Base-by-base conservation (phyloP, 2,797 vertebrate genomes). In the Acanthurus leucopareius region DNA sequence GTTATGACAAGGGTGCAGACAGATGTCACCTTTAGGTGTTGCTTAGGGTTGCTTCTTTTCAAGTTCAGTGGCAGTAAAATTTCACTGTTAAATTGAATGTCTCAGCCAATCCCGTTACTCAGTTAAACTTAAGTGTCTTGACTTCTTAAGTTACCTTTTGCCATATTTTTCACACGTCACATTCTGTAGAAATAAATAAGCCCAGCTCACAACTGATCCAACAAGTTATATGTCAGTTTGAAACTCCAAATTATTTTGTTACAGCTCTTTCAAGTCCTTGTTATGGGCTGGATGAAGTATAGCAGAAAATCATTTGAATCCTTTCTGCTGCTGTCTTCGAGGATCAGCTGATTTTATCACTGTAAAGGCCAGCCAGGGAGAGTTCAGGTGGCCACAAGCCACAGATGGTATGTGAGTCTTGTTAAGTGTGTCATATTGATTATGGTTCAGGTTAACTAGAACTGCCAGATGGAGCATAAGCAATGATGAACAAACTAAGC, bases 381-480 rank as follows among this genome's bases (percentile, higher is more conserved):
- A 73, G 73, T 70, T 72, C 73, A 77, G 59, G 35, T 38, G 35
- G 35, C 65, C 73, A 52, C 69, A 62, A 75, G 73, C 47, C 60
- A 77, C 80, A 91, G 79, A 78, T 85, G 84, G 64, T 70, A 45
- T 63, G 67, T 59, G 60, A 78, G 77, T 85, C 62, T 73, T 77
- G 74, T 90, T 88, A 73, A 83, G 79, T 6, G 14, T 52, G 45
- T 45, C 38, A n/a, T 53, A 87, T 85, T 81, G 84, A 89, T 90
- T 73, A 60, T 75, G 49, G 65, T 62, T 84, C 49, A 64, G 67
- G 58, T 75, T 72, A 56, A 69, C 65, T 68, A 40, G 62, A 35
- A 77, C 75, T 72, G 77, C 61, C 88, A 90, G 84, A 84, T 73
- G 67, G 58, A 58, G 57, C 28, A 58, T 69, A 74, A 63, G 42